A percentile compares a stretch with the other conserved stretches of the same genome.
Evolutionary conservation across 2,888 invertebrate species (phyloP).

Genomic region (Oegoconia quadripuncta): DNA sequence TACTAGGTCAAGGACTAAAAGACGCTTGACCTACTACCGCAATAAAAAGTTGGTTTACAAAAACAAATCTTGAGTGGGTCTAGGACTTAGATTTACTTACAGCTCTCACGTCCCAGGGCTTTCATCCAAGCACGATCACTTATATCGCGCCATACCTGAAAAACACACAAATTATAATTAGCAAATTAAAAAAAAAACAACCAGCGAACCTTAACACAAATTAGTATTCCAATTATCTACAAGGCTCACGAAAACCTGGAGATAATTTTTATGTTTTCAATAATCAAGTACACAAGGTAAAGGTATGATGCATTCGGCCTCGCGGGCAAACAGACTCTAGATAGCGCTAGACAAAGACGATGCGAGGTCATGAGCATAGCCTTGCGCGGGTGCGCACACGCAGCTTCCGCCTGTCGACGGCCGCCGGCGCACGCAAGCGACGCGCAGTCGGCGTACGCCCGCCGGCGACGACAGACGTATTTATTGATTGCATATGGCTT

Average conservation of each 20-base stretch:
- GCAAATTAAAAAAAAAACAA: slow-evolving; percentile 9
- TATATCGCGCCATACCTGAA: slow-evolving; percentile 63
- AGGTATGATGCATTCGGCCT: slow-evolving; percentile 77
- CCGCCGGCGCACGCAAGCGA: slow-evolving; percentile 36
- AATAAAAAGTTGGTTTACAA: slow-evolving; percentile 6
- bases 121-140: slow-evolving; percentile 52
- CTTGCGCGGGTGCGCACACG: slow-evolving; percentile 73
- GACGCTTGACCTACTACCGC: too few species aligned
- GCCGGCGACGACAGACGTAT: slow-evolving; percentile 38
- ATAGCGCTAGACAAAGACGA: slow-evolving; percentile 78
- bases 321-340: slow-evolving; percentile 74
- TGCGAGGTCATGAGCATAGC: slow-evolving; percentile 78
- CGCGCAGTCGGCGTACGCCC: slow-evolving; percentile 22
- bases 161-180: slow-evolving; percentile 16
- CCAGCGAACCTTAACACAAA: slow-evolving; percentile 25
- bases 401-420: slow-evolving; percentile 71
- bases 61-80: slow-evolving; percentile 2
- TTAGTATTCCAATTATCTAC: slow-evolving; percentile 47
- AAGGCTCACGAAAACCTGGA: slow-evolving; percentile 44
- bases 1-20: too few species aligned
- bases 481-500: slow-evolving; percentile 1
- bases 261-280: slow-evolving; percentile 55
- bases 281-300: slow-evolving; percentile 56
- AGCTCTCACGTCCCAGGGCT: slow-evolving; percentile 48
- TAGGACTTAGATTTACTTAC: slow-evolving; percentile 52